Base-by-base conservation (phyloP, 2,888 invertebrate genomes). In the Gastracanthus pulcherrimus region DNA sequence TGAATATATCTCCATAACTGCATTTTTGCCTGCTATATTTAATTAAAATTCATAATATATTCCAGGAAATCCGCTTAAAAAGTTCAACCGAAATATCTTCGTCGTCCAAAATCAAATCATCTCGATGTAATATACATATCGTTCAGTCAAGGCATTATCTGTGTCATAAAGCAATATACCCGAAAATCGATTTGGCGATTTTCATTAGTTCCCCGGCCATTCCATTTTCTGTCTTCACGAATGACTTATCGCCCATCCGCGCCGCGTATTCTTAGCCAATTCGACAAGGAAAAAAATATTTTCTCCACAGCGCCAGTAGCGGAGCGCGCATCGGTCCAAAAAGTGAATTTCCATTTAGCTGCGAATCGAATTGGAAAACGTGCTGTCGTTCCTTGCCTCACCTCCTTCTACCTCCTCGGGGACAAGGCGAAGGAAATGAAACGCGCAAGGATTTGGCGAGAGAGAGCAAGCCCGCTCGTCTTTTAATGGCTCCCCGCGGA, bases 361-460 rank as follows among this genome's bases (percentile, higher is more conserved):
- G 82, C 79, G 78, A 83, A 81, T 82, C 81, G 82, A 82, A 85
- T 85, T 84, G 84, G 85, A 84, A 85, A 84, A 85, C 84, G 82
- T 84, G 85, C 84, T 83, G 58, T 71, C 77, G 83, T 81, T 83
- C 81, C 77, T 72, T 76, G 76, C 51, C 23, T 19, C 51, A 3
- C 23, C 51, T 55, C 23, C 70, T 81, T n/a, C n/a, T n/a, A n/a
- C n/a, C n/a, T 60, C 26, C 29, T 5, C 36, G 45, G 7, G 7
- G 6, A 55, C n/a, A 19, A 31, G n/a, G 16, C 6, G 31, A 31
- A 41, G 36, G 26, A 66, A 66, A 66, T 66, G 19, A 38, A 66
- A 41, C 66, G 34, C 19, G 36, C 64, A 3, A 45, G 62, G 62
- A 64, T 36, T 64, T 64, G 34, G 38, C 64, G 36, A 11, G 38